Evolutionary conservation across 2,113 vertebrate genomes (phyloP).

Genomic region (Danionella cerebrum): DNA sequence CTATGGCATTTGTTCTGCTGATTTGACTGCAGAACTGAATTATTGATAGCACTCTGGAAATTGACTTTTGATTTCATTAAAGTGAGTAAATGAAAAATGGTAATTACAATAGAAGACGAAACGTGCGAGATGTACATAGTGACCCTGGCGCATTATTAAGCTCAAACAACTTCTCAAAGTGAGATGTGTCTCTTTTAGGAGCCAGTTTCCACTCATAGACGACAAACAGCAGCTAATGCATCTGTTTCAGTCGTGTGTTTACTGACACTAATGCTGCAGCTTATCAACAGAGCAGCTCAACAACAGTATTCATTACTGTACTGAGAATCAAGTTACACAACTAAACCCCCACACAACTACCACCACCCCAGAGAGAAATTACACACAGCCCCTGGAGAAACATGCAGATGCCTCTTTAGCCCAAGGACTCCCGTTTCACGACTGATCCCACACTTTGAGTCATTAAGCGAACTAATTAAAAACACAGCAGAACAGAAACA

Average conservation of each 20-base stretch:
- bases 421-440: conserved; percentile 31
- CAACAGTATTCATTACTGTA: not conserved
- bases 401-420: conserved; percentile 25
- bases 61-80: too few relatives aligned
- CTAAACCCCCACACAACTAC: conserved; percentile 48
- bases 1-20: too few relatives aligned
- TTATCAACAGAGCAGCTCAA: not conserved
- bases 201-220: not conserved
- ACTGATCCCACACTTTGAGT: conserved; percentile 39
- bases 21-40: too few relatives aligned
- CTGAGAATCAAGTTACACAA: conserved; percentile 44
- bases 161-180: not conserved
- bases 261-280: not conserved
- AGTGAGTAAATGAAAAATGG: too few relatives aligned
- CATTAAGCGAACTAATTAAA: conserved; percentile 60
- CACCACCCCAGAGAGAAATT: conserved; percentile 60
- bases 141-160: not conserved
- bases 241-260: not conserved
- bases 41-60: too few relatives aligned
- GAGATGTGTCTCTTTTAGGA: not conserved
- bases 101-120: too few relatives aligned
- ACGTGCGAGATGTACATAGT: not conserved
- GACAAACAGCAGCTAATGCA: not conserved
- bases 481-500: not conserved
- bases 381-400: conserved; percentile 55